phyloP scores from a whole-genome alignment of 2,888 invertebrate genomes.

The Leptopilina myrica region DNA sequence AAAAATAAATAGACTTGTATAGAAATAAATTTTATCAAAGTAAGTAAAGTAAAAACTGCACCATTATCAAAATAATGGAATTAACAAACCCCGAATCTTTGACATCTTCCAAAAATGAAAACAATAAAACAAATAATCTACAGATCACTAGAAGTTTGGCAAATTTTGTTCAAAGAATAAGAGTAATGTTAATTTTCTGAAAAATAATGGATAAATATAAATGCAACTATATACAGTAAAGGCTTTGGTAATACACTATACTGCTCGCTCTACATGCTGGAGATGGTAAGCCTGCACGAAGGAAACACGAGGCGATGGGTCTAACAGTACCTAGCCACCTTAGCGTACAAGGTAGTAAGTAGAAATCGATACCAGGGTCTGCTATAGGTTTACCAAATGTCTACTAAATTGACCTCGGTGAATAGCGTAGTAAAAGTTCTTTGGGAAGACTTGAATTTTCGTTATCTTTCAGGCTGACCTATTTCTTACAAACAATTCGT shows the following conservation, averaged over 20 bases:
- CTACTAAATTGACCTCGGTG: constrained; percentile 54
- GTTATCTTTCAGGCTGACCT: constrained; percentile 54
- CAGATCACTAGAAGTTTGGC: too few relatives aligned
- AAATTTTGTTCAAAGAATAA: too few relatives aligned
- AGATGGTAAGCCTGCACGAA: constrained; percentile 11
- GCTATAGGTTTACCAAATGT: constrained; percentile 51
- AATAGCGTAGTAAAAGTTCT: constrained; percentile 48
- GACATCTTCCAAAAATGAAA: too few relatives aligned
- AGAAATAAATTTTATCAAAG: too few relatives aligned
- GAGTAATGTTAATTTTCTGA: too few relatives aligned
- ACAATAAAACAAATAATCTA: too few relatives aligned
- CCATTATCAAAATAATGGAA: too few relatives aligned
- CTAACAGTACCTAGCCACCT: constrained; percentile 38
- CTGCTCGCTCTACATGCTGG: not conserved
- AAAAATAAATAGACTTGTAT: too few relatives aligned
- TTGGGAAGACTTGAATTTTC: constrained; percentile 52
- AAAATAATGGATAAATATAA: too few relatives aligned
- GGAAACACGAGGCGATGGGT: constrained; percentile 33
- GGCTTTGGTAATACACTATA: not conserved
- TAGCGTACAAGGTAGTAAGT: constrained; percentile 51
- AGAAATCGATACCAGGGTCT: constrained; percentile 58
- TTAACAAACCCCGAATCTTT: too few relatives aligned
- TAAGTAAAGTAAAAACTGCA: too few relatives aligned
- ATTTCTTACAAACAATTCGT: constrained; percentile 52
- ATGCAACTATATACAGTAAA: not conserved